phyloP scores from a whole-genome alignment of 2,888 invertebrate genomes.

The Azorinus chamasolen region DNA sequence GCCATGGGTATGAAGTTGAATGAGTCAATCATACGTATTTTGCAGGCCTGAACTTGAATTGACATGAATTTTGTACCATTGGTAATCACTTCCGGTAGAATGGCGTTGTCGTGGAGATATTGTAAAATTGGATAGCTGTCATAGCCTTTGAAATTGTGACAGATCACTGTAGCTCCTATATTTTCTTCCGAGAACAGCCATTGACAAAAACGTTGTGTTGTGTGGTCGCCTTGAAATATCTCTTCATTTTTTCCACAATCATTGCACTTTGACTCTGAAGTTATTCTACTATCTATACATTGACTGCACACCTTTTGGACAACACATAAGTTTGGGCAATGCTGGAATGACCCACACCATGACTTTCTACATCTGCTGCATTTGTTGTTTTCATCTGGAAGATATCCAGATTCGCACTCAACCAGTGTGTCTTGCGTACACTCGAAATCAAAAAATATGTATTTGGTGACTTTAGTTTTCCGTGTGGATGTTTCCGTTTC shows the following conservation, averaged over 20 bases:
- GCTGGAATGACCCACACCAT: too few relatives aligned
- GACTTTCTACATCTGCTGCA: conserved; percentile 4
- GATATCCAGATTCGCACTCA: conserved; percentile 24
- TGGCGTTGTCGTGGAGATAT: too few relatives aligned
- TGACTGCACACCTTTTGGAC: too few relatives aligned
- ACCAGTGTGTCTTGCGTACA: conserved; percentile 33
- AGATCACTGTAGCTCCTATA: too few relatives aligned
- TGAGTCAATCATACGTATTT: conserved; percentile 53
- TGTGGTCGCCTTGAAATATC: background rate
- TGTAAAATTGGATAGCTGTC: too few relatives aligned
- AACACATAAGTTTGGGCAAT: too few relatives aligned
- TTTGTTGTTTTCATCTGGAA: background rate
- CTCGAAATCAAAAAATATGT: conserved; percentile 55
- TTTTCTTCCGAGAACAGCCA: too few relatives aligned
- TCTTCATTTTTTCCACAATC: background rate
- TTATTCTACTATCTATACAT: background rate
- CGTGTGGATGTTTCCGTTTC: background rate
- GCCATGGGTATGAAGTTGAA: conserved; percentile 56
- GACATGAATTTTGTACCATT: conserved; percentile 18
- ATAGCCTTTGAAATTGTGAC: too few relatives aligned
- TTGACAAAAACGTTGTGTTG: too few relatives aligned
- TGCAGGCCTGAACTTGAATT: conserved; percentile 28
- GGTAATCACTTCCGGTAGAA: too few relatives aligned
- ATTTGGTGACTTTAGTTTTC: conserved; percentile 2
- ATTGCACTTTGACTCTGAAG: background rate